Evolutionary conservation across 2,888 invertebrate genomes (phyloP), one percentile per base, ranked within the genome.

Genomic region (Scaptomyza polygonia): DNA sequence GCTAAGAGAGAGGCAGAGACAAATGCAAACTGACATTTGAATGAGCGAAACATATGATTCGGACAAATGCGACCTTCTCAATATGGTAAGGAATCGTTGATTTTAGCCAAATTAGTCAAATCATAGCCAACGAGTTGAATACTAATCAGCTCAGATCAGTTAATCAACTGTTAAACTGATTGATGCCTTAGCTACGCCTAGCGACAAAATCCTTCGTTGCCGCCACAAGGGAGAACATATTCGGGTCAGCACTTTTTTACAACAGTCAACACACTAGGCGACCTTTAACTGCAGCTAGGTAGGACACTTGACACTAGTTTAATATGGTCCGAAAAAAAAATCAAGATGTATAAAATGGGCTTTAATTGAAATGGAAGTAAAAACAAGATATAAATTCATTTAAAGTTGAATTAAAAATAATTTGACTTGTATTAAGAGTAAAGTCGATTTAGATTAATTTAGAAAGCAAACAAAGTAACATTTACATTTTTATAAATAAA

Each of bases 21-120:
- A 77, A 84, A 73, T 77, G 76, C 67, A 73, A 65, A 62, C 45
- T 67, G 79, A 85, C 82, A 85, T 65, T 76, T 84, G 86, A 86
- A 78, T 83, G 82, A 77, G 67, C 79, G 54, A 66, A 77, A 54
- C 84, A 83, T 77, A 86, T 82, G 86, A 77, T 58, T 72, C 57
- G 72, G 78, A 47, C 42, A 68, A 68, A 72, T 77, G 84, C 77
- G 84, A 76, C 88, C 84, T 88, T 88, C 88, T 86, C 81, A 57
- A 85, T 88, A 88, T 86, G 85, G 85, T 72, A 73, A 81, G 71
- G 56, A 77, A 70, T 81, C 68, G 75, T 69, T 70, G 61, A 86
- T 79, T 80, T 79, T 75, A 76, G 81, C 79, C 75, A 83, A 88
- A 72, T 86, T 80, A 75, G 81, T 77, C 72, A 82, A 79, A 55